phyloP scores from a whole-genome alignment of 2,888 invertebrate genomes.

The Macaria liturata region DNA sequence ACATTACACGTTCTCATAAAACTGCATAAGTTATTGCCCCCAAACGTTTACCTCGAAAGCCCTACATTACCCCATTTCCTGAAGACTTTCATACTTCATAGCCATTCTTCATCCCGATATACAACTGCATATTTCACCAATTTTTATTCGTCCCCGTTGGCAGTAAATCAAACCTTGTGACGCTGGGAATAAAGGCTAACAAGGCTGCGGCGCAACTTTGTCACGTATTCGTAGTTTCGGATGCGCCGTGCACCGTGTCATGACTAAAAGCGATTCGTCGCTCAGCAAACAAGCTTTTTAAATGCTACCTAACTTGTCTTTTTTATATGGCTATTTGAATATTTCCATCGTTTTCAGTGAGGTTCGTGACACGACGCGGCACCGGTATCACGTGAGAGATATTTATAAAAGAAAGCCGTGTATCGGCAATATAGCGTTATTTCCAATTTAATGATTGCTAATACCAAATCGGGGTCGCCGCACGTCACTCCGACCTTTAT shows the following conservation, averaged over 20 bases:
- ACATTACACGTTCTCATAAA: constrained; percentile 23
- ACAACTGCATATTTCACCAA: constrained; percentile 39
- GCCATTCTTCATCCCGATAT: constrained; percentile 50
- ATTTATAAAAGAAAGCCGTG: constrained; percentile 82
- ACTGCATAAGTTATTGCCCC: constrained; percentile 24
- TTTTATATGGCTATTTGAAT: constrained; percentile 83
- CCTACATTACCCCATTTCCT: constrained; percentile 49
- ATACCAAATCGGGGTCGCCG: constrained; percentile 73
- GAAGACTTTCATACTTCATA: constrained; percentile 52
- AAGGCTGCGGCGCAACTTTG: constrained; percentile 44
- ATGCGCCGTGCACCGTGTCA: constrained; percentile 73
- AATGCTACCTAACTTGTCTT: constrained; percentile 83
- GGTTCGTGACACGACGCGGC: constrained; percentile 81
- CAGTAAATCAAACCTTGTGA: constrained; percentile 40
- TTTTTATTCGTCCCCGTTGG: constrained; percentile 32
- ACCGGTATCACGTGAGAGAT: constrained; percentile 81
- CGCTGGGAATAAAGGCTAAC: constrained; percentile 35
- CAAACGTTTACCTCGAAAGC: constrained; percentile 33
- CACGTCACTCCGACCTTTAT: constrained; percentile 71
- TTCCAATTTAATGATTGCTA: constrained; percentile 83
- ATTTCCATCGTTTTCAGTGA: constrained; percentile 76
- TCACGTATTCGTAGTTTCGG: constrained; percentile 45
- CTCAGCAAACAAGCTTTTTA: constrained; percentile 82
- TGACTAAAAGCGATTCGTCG: constrained; percentile 80
- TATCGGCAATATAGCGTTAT: constrained; percentile 80